Percentiles rank a stretch among this genome's conserved stretches.
Evolutionary conservation across 2,797 vertebrate species (phyloP).

Genomic region (Acomys russatus): DNA sequence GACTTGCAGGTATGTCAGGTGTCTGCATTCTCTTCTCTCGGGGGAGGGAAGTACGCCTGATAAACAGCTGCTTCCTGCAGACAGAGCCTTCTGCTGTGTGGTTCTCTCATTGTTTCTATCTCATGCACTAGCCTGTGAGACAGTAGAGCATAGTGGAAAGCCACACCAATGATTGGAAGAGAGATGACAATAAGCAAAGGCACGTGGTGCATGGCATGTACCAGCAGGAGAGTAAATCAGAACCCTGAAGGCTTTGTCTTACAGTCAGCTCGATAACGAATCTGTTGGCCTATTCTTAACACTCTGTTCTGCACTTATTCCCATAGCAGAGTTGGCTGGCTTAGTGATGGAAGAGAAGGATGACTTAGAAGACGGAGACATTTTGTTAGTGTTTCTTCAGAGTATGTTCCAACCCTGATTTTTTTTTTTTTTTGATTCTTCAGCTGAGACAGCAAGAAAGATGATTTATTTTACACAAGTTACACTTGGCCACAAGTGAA

Average conservation of each 20-base stretch:
- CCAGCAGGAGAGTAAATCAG: conserved; percentile 78
- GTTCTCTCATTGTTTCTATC: conserved; percentile 83
- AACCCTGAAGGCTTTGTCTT: conserved; percentile 70
- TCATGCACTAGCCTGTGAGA: conserved; percentile 84
- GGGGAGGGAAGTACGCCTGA: neutral
- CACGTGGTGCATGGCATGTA: conserved; percentile 80
- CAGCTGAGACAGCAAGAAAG: too few relatives aligned
- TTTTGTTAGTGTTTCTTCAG: conserved; percentile 38
- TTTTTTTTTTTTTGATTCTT: neutral
- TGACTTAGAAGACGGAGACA: neutral
- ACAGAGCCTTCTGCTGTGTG: conserved; percentile 58
- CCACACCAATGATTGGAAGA: conserved; percentile 85
- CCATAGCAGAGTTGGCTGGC: neutral
- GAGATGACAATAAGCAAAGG: conserved; percentile 81
- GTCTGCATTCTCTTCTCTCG: conserved; percentile 41
- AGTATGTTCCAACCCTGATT: conserved; percentile 43
- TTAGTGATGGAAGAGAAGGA: conserved; percentile 37
- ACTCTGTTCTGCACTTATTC: conserved; percentile 37
- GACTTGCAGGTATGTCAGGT: conserved; percentile 42
- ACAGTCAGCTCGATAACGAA: conserved; percentile 77
- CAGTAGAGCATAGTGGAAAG: conserved; percentile 79
- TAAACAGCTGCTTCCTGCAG: conserved; percentile 45
- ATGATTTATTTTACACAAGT: too few relatives aligned
- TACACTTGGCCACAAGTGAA: too few relatives aligned
- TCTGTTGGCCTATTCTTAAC: conserved; percentile 72